Evolutionary conservation across 2,797 vertebrate species (phyloP).

Genomic region (Catostomus latipinnis): DNA sequence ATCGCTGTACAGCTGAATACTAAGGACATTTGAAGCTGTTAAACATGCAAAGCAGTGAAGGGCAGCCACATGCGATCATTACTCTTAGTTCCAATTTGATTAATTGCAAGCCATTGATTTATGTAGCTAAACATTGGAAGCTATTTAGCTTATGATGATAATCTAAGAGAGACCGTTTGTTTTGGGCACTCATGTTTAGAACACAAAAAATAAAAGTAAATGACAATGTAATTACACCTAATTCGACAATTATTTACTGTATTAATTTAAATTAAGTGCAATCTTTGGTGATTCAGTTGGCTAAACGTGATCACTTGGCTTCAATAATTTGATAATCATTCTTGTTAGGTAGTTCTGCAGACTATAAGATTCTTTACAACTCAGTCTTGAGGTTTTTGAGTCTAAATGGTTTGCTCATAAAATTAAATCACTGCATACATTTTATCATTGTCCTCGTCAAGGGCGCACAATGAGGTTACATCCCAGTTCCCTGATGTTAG

Average conservation of each 20-base stretch:
- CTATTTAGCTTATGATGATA: not conserved
- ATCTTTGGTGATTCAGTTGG: slow-evolving; percentile 21
- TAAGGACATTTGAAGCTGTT: slow-evolving; percentile 14
- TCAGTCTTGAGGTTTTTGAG: slow-evolving; percentile 21
- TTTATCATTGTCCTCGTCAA: slow-evolving; percentile 78
- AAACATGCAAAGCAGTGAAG: slow-evolving; percentile 2
- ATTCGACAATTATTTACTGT: slow-evolving; percentile 29
- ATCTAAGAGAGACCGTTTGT: slow-evolving; percentile 26
- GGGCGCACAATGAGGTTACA: slow-evolving; percentile 79
- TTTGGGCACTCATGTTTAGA: slow-evolving; percentile 23
- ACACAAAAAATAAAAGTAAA: slow-evolving; percentile 10
- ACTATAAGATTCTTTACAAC: slow-evolving; percentile 7
- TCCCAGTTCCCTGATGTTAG: slow-evolving; percentile 88
- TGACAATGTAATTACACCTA: slow-evolving; percentile 24
- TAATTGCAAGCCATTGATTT: slow-evolving; percentile 2
- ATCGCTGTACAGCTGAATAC: slow-evolving; percentile 4
- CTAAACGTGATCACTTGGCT: not conserved
- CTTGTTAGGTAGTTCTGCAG: not conserved
- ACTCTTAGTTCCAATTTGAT: slow-evolving; percentile 1
- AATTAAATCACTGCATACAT: slow-evolving; percentile 72
- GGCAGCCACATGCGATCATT: not conserved
- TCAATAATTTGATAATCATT: slow-evolving; percentile 31
- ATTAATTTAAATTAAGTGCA: slow-evolving; percentile 44
- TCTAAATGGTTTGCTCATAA: slow-evolving; percentile 8
- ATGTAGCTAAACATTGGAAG: not conserved